Base-by-base conservation (phyloP, 2,797 vertebrate species). In the Xenopus petersii region DNA sequence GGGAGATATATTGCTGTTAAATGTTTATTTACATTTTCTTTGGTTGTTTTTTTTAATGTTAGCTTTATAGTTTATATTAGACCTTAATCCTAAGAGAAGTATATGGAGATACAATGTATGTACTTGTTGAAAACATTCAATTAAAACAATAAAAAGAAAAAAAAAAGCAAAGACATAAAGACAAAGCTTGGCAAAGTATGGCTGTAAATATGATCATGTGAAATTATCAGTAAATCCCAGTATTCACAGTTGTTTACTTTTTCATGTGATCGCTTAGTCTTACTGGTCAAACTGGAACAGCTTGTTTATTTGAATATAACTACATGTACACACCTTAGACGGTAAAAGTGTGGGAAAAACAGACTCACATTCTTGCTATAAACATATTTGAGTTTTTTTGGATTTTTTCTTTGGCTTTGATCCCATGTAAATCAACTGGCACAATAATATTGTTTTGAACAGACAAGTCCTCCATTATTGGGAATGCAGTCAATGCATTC, bases 261-360 rank as follows among this genome's bases (percentile, higher is more conserved):
- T 15, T 48, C 42, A 24, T 46, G 42, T 46, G 42, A 26, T 30
- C 36, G 70, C 13, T 71, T 46, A 61, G 56, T 17, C 51, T 82
- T 79, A 83, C 77, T 84, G n/a, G 79, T 82, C 24, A 69, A 68
- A 84, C 82, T 79, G 81, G 82, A 84, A 82, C 71, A 81, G 56
- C 75, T 49, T 80, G 79, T 82, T 80, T 73, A 83, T 88, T 70
- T 67, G 56, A 65, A 21, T 68, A 48, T 75, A 65, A 72, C 71
- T 82, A 84, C 87, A 84, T 71, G 81, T 76, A 73, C 74, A 85
- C 80, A 81, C 82, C 80, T 60, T 86, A 76, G 80, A 76, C 75
- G 84, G 84, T 81, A 86, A 85, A 86, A 84, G 77, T 83, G 80
- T 83, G 83, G 80, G 82, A 82, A 84, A 85, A 81, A 54, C 24